phyloP scores from a whole-genome alignment of 2,888 invertebrate species.

The Apotomis betuletana region DNA sequence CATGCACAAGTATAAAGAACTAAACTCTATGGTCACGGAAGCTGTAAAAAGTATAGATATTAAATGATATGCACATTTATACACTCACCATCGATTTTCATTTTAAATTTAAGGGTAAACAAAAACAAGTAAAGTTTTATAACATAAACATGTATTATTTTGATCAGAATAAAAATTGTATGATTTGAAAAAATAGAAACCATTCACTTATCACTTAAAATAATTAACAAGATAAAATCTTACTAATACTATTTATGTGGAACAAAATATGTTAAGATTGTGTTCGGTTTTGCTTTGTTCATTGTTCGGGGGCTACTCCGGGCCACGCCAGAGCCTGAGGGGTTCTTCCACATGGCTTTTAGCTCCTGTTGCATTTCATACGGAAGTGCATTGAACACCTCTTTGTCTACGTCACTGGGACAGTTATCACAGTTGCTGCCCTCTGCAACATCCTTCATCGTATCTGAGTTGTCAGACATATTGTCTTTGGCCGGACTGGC shows the following conservation, averaged over 20 bases:
- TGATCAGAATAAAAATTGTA: slow-evolving; percentile 83
- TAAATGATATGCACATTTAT: slow-evolving; percentile 79
- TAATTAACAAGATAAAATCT: slow-evolving; percentile 80
- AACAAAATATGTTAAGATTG: slow-evolving; percentile 87
- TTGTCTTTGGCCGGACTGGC: slow-evolving; percentile 77
- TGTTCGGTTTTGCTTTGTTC: slow-evolving; percentile 85
- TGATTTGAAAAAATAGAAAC: slow-evolving; percentile 84
- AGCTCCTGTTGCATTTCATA: slow-evolving; percentile 89
- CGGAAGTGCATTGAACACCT: slow-evolving; percentile 88
- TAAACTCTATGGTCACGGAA: slow-evolving; percentile 85
- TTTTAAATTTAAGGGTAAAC: slow-evolving; percentile 46
- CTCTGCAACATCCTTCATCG: slow-evolving; percentile 71
- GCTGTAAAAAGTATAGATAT: slow-evolving; percentile 83
- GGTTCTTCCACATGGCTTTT: slow-evolving; percentile 86
- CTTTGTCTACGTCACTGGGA: slow-evolving; percentile 87
- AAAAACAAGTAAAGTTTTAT: slow-evolving; percentile 51
- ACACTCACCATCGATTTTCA: slow-evolving; percentile 53
- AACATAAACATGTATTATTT: slow-evolving; percentile 81
- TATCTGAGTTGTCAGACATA: slow-evolving; percentile 70
- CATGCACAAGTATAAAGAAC: slow-evolving; percentile 84
- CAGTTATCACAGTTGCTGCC: slow-evolving; percentile 76
- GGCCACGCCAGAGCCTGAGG: slow-evolving; percentile 70
- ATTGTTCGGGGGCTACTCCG: slow-evolving; percentile 75
- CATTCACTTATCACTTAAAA: slow-evolving; percentile 82
- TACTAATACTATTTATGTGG: slow-evolving; percentile 85